phyloP scores from a whole-genome alignment of 2,888 invertebrate species.

The Esperia sulphurella region DNA sequence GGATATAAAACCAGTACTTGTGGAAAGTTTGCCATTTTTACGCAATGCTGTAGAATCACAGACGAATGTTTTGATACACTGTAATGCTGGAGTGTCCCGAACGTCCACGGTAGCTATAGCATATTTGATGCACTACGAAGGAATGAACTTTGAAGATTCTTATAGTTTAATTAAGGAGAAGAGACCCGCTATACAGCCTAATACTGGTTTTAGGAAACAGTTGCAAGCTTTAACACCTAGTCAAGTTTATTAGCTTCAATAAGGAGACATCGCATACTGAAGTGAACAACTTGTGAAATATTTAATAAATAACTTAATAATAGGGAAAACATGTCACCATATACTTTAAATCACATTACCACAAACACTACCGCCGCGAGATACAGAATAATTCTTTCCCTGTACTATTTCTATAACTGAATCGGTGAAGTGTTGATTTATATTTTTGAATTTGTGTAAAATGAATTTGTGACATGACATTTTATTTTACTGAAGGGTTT shows the following conservation, averaged over 20 bases:
- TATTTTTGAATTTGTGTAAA: no score
- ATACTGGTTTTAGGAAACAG: slow-evolving; percentile 88
- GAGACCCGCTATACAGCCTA: slow-evolving; percentile 87
- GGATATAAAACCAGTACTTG: slow-evolving; percentile 71
- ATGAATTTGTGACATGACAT: no score
- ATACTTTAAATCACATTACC: no score
- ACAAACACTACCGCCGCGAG: no score
- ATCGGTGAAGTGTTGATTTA: no score
- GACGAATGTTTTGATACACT: slow-evolving; percentile 88
- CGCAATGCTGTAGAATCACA: slow-evolving; percentile 62
- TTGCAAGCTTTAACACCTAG: slow-evolving; percentile 60
- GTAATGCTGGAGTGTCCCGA: slow-evolving; percentile 95
- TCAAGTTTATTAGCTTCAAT: slow-evolving; percentile 21
- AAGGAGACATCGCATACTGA: no score
- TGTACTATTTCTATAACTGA: no score
- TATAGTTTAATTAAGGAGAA: slow-evolving; percentile 82
- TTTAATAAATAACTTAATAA: background rate
- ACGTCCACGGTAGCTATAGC: slow-evolving; percentile 89
- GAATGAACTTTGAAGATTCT: slow-evolving; percentile 81
- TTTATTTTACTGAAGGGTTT: no score
- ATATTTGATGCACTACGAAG: slow-evolving; percentile 84
- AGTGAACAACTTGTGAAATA: no score
- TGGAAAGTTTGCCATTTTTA: slow-evolving; percentile 82
- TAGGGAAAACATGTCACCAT: no score
- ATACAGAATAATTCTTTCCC: no score